phyloP scores from a whole-genome alignment of 2,113 vertebrate genomes.

The Aegotheles bennettii region DNA sequence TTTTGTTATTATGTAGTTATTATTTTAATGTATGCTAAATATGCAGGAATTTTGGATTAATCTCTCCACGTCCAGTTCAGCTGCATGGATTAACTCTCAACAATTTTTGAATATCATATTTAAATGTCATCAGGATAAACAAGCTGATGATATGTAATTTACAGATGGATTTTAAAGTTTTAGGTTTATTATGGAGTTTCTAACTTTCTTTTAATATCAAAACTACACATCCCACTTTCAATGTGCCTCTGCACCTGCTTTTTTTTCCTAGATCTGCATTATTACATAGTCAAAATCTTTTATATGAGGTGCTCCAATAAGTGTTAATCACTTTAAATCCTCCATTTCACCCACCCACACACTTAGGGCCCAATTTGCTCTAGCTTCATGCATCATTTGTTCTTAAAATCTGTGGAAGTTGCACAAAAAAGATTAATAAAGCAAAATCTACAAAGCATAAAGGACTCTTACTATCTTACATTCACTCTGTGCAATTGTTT shows the following conservation, averaged over 20 bases:
- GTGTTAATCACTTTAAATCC: conserved; percentile 1
- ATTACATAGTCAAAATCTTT: neutral
- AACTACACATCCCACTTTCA: neutral
- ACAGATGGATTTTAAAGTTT: neutral
- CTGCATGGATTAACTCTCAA: neutral
- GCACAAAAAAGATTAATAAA: neutral
- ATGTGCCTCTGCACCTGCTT: neutral
- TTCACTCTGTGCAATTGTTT: neutral
- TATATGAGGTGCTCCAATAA: conserved; percentile 5
- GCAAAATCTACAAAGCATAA: neutral
- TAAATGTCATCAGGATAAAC: conserved; percentile 11
- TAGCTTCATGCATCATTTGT: conserved; percentile 3
- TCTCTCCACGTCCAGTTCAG: neutral
- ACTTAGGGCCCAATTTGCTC: neutral
- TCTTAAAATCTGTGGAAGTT: conserved; percentile 17
- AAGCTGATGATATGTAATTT: neutral
- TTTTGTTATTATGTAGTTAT: neutral
- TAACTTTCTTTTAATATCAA: neutral
- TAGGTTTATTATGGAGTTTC: neutral
- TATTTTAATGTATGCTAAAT: conserved; percentile 25
- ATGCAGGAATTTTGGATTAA: conserved; percentile 10
- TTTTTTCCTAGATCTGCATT: neutral
- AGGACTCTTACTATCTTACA: neutral
- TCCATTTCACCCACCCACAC: neutral
- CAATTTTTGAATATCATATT: neutral